Evolutionary conservation across 2,797 vertebrate species (phyloP).

Genomic region (Takifugu rubripes): DNA sequence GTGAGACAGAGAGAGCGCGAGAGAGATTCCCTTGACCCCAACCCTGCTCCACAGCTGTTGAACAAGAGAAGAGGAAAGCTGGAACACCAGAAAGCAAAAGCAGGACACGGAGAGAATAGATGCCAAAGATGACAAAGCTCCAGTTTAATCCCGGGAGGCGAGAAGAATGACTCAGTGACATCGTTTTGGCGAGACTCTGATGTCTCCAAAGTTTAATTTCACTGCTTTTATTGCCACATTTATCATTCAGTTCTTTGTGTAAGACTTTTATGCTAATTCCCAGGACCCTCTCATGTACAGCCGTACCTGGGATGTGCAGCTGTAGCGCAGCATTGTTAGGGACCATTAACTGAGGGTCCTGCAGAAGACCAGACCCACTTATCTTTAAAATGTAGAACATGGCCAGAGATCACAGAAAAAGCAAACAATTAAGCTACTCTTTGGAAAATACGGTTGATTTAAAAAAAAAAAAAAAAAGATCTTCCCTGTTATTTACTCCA

Average conservation of each 20-base stretch:
- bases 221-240: conserved; percentile 50
- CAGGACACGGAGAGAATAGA: conserved; percentile 45
- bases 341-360: conserved; percentile 3
- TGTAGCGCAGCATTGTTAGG: conserved; percentile 33
- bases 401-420: background rate
- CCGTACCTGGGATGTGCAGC: conserved; percentile 41
- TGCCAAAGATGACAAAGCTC: conserved; percentile 43
- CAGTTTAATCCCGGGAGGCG: conserved; percentile 54
- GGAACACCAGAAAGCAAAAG: conserved; percentile 36
- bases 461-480: background rate
- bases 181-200: conserved; percentile 42
- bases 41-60: conserved; percentile 69
- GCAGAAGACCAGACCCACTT: conserved; percentile 17
- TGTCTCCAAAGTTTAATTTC: conserved; percentile 40
- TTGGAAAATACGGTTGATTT: conserved; percentile 14
- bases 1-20: conserved; percentile 19
- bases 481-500: conserved; percentile 25
- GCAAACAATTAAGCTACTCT: conserved; percentile 6
- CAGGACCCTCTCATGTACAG: conserved; percentile 13
- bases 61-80: conserved; percentile 53
- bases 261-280: conserved; percentile 29
- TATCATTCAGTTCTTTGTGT: conserved; percentile 39
- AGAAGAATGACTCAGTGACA: conserved; percentile 63
- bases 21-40: conserved; percentile 61
- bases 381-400: conserved; percentile 23